Base-by-base conservation (phyloP, 92 coral and sea anemone species). In the Heliopora coerulea region DNA sequence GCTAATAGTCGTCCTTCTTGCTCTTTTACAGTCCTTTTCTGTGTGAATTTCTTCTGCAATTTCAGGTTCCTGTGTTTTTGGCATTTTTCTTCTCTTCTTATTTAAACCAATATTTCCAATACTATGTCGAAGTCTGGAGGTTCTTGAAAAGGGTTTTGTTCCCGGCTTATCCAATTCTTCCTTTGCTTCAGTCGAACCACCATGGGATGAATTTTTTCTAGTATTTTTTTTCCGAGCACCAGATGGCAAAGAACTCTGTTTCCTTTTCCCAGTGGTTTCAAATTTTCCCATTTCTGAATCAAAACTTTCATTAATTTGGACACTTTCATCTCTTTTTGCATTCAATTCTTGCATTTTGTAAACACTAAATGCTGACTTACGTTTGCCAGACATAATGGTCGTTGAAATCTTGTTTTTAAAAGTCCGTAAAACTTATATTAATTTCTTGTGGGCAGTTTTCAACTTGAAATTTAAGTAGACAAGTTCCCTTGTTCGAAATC, bases 291-390 rank as follows among this genome's bases (percentile, higher is more conserved):
- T 26, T 44, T 66, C 57, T 49, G 18, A 23, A 42, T 17, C 3
- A 14, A 12, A 30, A 66, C 34, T n/a, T 9, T 69, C 74, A 18
- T 25, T 30, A 12, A 48, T 10, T 9, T 31, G 57, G 24, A 42
- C 30, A 67, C 30, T 67, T 31, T 50, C 62, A 35, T 25, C 48
- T 32, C 18, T 49, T 34, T 69, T 56, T 23, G 76, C 48, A 32
- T 27, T 21, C 46, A 25, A 24, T n/a, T 33, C 17, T 31, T 54
- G 76, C 60, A 28, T 69, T 33, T 52, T 69, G 56, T 87, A 89
- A 25, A 89, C 87, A 58, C 85, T 73, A 65, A 78, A 89, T 46
- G 96, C 96, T 15, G 91, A 89, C 82, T 86, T 85, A 62, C 89
- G 67, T 59, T 67, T 77, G 8, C 73, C 31, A 40, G 80, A 59